phyloP scores from a whole-genome alignment of 2,113 vertebrate genomes.

The Erythrocercus mccallii region DNA sequence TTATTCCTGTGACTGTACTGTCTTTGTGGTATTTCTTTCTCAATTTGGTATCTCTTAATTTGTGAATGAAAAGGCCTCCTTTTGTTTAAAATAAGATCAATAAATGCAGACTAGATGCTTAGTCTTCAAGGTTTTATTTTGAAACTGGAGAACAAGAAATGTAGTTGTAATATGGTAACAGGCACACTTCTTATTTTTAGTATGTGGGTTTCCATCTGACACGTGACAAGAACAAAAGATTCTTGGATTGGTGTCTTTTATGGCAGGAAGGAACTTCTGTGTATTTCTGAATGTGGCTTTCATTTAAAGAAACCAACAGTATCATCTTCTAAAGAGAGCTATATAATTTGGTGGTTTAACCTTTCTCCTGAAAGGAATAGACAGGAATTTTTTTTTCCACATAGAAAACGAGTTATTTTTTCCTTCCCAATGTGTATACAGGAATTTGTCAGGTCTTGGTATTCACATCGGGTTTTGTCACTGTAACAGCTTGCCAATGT shows the following conservation, averaged over 20 bases:
- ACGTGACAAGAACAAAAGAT: not conserved
- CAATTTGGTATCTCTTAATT: not conserved
- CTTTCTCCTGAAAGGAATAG: not conserved
- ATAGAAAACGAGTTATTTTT: not conserved
- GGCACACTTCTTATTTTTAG: not conserved
- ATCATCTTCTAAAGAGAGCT: not conserved
- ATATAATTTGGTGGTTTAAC: not conserved
- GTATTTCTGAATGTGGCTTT: not conserved
- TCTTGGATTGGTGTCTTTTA: not conserved
- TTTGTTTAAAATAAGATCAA: not conserved
- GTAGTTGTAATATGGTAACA: not conserved
- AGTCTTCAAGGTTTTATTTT: not conserved
- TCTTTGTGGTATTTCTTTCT: not conserved
- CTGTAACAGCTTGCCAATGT: not conserved
- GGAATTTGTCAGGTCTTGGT: not conserved
- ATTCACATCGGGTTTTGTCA: not conserved
- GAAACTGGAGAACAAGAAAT: not conserved
- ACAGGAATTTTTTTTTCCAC: not conserved
- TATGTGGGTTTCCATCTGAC: not conserved
- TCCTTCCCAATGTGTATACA: rapidly evolving
- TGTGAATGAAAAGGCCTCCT: not conserved
- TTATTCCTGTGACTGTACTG: not conserved
- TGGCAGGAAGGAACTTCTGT: not conserved
- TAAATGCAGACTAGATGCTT: not conserved
- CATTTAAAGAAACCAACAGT: not conserved